A percentile compares a stretch with the other conserved stretches of the same genome.
Evolutionary conservation across 2,888 invertebrate species (phyloP).

Genomic region (Leptopilina syphax): DNA sequence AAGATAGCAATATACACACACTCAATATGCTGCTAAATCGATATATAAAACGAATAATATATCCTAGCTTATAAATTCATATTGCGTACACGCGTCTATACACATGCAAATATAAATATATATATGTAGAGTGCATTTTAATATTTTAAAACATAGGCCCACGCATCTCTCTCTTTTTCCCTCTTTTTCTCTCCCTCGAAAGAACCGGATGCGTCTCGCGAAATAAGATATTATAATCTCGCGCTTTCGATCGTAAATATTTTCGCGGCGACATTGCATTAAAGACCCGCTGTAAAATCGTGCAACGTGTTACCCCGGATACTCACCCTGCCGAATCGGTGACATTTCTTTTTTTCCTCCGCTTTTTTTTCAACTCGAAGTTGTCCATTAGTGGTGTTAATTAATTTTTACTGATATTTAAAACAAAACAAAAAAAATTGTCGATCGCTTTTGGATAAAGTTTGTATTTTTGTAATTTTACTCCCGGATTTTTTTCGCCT

Average conservation of each 20-base stretch:
- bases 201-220: slow-evolving; percentile 69
- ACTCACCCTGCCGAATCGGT: slow-evolving; percentile 38
- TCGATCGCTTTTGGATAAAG: no score
- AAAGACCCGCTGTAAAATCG: slow-evolving; percentile 69
- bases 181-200: no score
- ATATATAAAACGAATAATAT: slow-evolving; percentile 45
- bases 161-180: slow-evolving; percentile 37
- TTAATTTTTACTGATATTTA: background rate
- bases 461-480: no score
- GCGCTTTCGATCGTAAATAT: slow-evolving; percentile 68
- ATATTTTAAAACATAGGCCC: slow-evolving; percentile 54
- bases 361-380: background rate
- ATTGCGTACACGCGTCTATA: slow-evolving; percentile 53
- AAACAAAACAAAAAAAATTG: no score
- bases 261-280: slow-evolving; percentile 69
- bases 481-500: no score
- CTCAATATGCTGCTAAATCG: slow-evolving; percentile 41
- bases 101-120: slow-evolving; percentile 49
- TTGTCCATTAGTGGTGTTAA: slow-evolving; percentile 12
- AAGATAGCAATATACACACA: slow-evolving; percentile 60
- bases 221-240: slow-evolving; percentile 74
- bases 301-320: slow-evolving; percentile 68
- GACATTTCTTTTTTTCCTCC: slow-evolving; percentile 31
- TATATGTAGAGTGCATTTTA: slow-evolving; percentile 59
- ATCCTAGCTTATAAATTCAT: slow-evolving; percentile 40